Evolutionary conservation across 2,888 invertebrate species (phyloP), one percentile per base, ranked within the genome.

Genomic region (Lucinisca nassula): DNA sequence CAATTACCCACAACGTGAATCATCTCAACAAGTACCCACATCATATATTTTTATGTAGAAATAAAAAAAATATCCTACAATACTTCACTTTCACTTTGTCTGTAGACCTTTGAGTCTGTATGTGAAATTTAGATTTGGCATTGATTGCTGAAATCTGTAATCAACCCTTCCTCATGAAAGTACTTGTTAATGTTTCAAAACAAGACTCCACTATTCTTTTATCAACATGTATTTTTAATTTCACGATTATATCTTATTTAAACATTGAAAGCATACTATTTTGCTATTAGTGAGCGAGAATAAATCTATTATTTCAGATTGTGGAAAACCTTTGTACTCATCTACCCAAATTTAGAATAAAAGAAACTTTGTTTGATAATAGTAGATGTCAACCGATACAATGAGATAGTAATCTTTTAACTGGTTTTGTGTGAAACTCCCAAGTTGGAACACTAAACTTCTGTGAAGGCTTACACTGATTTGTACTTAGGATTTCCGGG

Each of bases 321-420:
- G 32, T 35, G 67, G 67, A 17, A 67, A 67, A 67, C 35, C 35
- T 32, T 21, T 67, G 67, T 67, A 67, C 67, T 35, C 3, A 30
- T 67, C 2, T 17, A 35, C 67, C 67, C 67, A 35, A 8, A 35
- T 67, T 67, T 24, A 67, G 24, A 67, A 67, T 67, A 67, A 67
- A 61, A 67, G 67, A 67, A 67, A 67, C 67, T 17, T 35, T 67
- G 67, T 67, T 67, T n/a, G 21, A 67, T 67, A 67, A 67, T 35
- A 67, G 67, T 35, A 67, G 67, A 67, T 67, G 67, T 67, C 67
- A 67, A 67, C 67, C 67, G 67, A 67, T 67, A 35, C 35, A 67
- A 67, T 67, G 14, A 67, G 67, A 67, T 67, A 35, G 67, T 67
- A 17, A 67, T 67, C 67, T 67, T 35, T 35, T 17, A 67, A 14